Conservation (phyloP, 2,113 vertebrate species). For the Lampris incognitus region DNA sequence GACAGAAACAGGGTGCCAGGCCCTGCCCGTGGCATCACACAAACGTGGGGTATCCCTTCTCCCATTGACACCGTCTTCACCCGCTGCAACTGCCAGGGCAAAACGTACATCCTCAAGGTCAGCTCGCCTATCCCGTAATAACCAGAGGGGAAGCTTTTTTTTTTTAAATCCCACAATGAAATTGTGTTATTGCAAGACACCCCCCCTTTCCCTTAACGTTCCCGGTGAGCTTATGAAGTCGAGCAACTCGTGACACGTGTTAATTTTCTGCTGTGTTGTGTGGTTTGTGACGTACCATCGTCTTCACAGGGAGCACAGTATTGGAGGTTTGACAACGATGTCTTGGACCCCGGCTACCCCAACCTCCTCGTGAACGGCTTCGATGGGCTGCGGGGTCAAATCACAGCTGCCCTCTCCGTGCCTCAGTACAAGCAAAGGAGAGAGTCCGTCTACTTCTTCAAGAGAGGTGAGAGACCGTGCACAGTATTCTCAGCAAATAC, state of each 20-base stretch:
- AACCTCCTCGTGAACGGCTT: conserved; percentile 86
- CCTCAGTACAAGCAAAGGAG: conserved; percentile 83
- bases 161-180: too few relatives aligned
- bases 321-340: conserved; percentile 93
- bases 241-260: neutral
- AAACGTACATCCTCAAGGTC: conserved; percentile 97
- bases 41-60: conserved; percentile 93
- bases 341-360: conserved; percentile 88
- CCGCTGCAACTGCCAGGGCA: conserved; percentile 94
- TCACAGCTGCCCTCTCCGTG: conserved; percentile 90
- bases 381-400: conserved; percentile 86
- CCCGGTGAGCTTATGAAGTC: too few relatives aligned
- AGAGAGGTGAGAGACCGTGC: conserved; percentile 83
- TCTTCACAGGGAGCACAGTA: conserved; percentile 85
- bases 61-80: conserved; percentile 94
- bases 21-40: conserved; percentile 84
- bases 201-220: too few relatives aligned
- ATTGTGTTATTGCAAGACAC: too few relatives aligned
- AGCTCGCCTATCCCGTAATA: neutral
- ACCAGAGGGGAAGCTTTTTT: neutral
- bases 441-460: conserved; percentile 96
- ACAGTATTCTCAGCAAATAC: neutral
- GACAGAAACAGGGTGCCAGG: conserved; percentile 79
- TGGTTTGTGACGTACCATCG: neutral
- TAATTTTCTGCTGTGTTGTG: neutral